Evolutionary conservation across 1,140 invertebrate species (phyloP), one percentile per base, ranked within the genome.

Genomic region (Cotesia chilonis): DNA sequence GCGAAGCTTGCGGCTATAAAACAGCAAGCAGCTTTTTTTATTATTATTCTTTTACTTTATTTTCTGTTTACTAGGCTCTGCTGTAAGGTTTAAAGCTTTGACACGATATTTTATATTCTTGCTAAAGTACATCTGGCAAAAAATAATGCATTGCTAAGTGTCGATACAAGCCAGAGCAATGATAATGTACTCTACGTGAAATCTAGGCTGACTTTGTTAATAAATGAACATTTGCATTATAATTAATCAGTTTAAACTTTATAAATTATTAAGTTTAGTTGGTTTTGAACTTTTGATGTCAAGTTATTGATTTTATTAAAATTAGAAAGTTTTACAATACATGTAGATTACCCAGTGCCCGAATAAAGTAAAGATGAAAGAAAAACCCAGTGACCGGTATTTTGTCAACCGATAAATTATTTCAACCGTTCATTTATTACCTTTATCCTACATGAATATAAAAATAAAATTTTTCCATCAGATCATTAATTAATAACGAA

Each of bases 391-490:
- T 47, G 41, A 47, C 41, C 41, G 41, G 41, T 47, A 47, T 47
- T 47, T 47, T 47, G 41, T 47, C 10, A 9, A 10, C 10, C 14
- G 54, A 57, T 57, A 20, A 20, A 20, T 20, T 47, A 57, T 57
- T 57, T 14, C 54, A 57, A 14, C 54, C 20, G 54, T 57, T 57
- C n/a, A 20, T 17, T 57, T 12, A 57, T 47, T 10, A 47, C 41
- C 41, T 47, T 47, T 47, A 47, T 47, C 41, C 41, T 47, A 47
- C 41, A 60, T 57, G 55, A 57, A 57, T 60, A 35, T 20, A 36
- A 60, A 28, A 36, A 60, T 60, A 60, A 60, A 28, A 60, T 60
- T 35, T 60, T 60, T 60, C 59, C 59, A 60, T 60, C 59, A 60
- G 59, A 36, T 36, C 20, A 60, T 35, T 60, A 14, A 57, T 65